Evolutionary conservation across 2,113 vertebrate species (phyloP).

Genomic region (Abramis brama): DNA sequence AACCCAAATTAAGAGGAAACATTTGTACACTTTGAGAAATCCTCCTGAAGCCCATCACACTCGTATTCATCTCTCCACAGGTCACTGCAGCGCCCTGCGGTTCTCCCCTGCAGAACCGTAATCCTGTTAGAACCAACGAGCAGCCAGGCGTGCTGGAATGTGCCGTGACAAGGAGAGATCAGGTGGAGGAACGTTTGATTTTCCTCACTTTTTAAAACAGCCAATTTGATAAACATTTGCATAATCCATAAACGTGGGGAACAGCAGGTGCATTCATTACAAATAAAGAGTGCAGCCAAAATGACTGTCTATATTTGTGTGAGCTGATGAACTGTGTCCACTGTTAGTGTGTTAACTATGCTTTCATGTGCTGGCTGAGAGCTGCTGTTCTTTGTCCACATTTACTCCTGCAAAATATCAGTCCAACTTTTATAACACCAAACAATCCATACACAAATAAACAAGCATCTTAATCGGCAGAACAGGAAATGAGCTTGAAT

Average conservation of each 20-base stretch:
- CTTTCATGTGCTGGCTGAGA: slow-evolving; percentile 34
- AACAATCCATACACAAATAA: neutral
- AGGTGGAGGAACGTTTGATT: slow-evolving; percentile 17
- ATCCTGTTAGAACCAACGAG: slow-evolving; percentile 55
- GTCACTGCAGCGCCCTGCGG: slow-evolving; percentile 43
- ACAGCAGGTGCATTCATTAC: slow-evolving; percentile 23
- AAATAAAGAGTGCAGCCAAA: neutral
- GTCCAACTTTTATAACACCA: neutral
- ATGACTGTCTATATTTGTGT: slow-evolving; percentile 6
- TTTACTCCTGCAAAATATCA: neutral
- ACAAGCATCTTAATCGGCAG: neutral
- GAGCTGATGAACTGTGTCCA: slow-evolving; percentile 9
- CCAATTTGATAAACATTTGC: slow-evolving; percentile 37
- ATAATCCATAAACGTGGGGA: slow-evolving; percentile 43
- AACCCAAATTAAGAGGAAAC: slow-evolving; percentile 26
- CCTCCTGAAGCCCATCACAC: slow-evolving; percentile 20
- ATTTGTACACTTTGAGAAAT: slow-evolving; percentile 11
- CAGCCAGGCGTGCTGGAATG: slow-evolving; percentile 42
- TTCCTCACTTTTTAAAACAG: slow-evolving; percentile 37
- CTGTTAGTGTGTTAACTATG: slow-evolving; percentile 9
- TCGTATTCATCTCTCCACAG: slow-evolving; percentile 29
- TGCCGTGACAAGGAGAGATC: slow-evolving; percentile 29
- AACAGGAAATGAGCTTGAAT: neutral
- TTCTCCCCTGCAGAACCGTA: slow-evolving; percentile 43
- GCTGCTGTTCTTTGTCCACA: neutral